These are phyloP conservation scores for Cyanistes caeruleus DNA, from an alignment of 2,113 vertebrate genomes.

Conservation along the genomic window DNA sequence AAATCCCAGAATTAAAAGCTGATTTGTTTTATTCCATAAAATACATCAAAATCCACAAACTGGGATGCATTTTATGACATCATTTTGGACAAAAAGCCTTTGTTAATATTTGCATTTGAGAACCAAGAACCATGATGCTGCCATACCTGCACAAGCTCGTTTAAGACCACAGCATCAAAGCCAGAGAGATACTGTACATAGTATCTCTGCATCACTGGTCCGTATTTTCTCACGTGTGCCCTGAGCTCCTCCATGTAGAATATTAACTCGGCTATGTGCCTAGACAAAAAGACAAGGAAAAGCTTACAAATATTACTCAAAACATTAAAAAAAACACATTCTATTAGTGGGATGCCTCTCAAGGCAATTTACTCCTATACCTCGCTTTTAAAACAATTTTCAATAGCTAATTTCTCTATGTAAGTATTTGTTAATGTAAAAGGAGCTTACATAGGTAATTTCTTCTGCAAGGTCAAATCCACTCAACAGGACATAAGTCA, in stretches of 20 bases:
- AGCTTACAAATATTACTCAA: not conserved
- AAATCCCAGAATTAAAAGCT: not conserved
- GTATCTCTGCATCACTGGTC: slow-evolving; percentile 97
- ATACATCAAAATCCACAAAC: not conserved
- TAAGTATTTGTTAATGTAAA: not conserved
- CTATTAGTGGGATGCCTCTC: not conserved
- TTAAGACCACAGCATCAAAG: slow-evolving; percentile 97
- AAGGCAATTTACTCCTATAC: not conserved
- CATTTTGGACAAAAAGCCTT: not conserved
- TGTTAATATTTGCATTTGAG: not conserved
- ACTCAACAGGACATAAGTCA: not conserved
- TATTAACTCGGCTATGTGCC: slow-evolving; percentile 96
- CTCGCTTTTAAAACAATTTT: not conserved
- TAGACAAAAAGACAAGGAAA: slow-evolving; percentile 39
- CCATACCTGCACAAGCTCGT: slow-evolving; percentile 95
- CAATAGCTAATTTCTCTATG: not conserved
- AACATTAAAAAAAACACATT: not conserved
- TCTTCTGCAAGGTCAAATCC: not conserved
- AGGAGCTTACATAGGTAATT: not conserved
- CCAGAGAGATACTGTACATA: slow-evolving; percentile 98
- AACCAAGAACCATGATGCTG: not conserved
- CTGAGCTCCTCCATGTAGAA: slow-evolving; percentile 99
- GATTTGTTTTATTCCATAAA: rapidly evolving
- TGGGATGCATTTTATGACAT: not conserved
- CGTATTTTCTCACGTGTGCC: slow-evolving; percentile 94